phyloP scores from a whole-genome alignment of 2,888 invertebrate species.

The Trichacis sp. region DNA sequence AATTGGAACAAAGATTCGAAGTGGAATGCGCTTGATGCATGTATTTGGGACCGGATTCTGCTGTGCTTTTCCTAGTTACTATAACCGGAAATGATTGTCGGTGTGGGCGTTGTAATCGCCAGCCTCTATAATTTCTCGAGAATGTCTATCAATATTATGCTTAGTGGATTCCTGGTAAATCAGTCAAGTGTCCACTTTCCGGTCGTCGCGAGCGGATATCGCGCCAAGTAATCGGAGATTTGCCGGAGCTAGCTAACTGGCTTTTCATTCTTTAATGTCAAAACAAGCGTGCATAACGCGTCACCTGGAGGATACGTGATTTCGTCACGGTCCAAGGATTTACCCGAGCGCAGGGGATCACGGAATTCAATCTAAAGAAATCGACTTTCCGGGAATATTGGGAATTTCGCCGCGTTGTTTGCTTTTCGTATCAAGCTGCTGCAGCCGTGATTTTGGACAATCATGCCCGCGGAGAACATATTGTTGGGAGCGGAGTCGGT shows the following conservation, averaged over 20 bases:
- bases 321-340: background rate
- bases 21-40: no score
- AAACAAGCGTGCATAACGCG: background rate
- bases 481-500: background rate
- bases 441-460: no score
- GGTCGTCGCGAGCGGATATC: background rate
- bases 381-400: background rate
- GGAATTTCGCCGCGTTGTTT: background rate
- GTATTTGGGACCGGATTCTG: no score
- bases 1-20: no score
- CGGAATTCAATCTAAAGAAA: background rate
- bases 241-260: background rate
- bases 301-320: background rate
- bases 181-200: background rate
- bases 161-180: constrained; percentile 58
- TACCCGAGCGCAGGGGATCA: background rate
- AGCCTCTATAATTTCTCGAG: no score
- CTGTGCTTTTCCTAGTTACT: no score
- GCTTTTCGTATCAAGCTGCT: background rate
- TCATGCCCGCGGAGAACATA: no score
- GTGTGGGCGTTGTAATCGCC: no score
- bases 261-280: no score
- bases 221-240: background rate
- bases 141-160: constrained; percentile 51
- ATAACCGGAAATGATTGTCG: no score